These are phyloP conservation scores for Montipora capitata DNA, from an alignment of 92 coral and sea anemone genomes.

Conservation along the genomic window DNA sequence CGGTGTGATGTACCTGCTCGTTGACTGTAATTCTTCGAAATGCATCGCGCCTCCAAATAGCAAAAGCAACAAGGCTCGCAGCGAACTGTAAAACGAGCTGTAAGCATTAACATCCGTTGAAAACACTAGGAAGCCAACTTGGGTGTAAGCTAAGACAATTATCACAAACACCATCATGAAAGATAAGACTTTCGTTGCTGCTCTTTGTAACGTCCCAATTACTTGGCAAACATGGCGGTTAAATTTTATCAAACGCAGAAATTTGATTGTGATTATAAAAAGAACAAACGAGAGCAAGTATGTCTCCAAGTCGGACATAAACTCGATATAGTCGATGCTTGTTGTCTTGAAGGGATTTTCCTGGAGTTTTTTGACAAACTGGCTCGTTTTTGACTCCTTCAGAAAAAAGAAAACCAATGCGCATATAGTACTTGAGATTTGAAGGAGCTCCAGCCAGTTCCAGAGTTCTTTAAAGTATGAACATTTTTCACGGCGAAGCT, in stretches of 20 bases:
- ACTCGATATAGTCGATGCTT: slow-evolving; percentile 80
- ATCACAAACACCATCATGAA: slow-evolving; percentile 82
- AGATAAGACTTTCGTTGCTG: slow-evolving; percentile 77
- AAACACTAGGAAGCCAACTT: slow-evolving; percentile 84
- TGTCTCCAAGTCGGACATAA: slow-evolving; percentile 84
- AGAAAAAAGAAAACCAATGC: slow-evolving; percentile 86
- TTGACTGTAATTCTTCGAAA: slow-evolving; percentile 71
- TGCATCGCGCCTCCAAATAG: slow-evolving; percentile 90
- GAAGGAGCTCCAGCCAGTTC: slow-evolving; percentile 91
- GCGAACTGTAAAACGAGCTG: slow-evolving; percentile 79
- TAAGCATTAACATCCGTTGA: slow-evolving; percentile 75
- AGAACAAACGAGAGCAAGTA: slow-evolving; percentile 85
- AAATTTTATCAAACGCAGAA: slow-evolving; percentile 82
- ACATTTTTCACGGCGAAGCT: slow-evolving; percentile 79
- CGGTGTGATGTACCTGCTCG: slow-evolving; percentile 75
- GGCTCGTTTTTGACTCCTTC: slow-evolving; percentile 83
- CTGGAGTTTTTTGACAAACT: slow-evolving; percentile 77
- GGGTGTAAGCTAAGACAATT: slow-evolving; percentile 82
- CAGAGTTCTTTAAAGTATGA: slow-evolving; percentile 73
- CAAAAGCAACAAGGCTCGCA: slow-evolving; percentile 82
- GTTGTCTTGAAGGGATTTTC: slow-evolving; percentile 90
- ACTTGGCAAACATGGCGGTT: slow-evolving; percentile 81
- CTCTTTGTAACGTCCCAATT: slow-evolving; percentile 69
- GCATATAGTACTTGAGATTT: slow-evolving; percentile 74
- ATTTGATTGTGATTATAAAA: slow-evolving; percentile 85